A percentile compares a stretch with the other conserved stretches of the same genome.
Evolutionary conservation across 2,888 invertebrate genomes (phyloP).

Genomic region (Parnassius glacialis): DNA sequence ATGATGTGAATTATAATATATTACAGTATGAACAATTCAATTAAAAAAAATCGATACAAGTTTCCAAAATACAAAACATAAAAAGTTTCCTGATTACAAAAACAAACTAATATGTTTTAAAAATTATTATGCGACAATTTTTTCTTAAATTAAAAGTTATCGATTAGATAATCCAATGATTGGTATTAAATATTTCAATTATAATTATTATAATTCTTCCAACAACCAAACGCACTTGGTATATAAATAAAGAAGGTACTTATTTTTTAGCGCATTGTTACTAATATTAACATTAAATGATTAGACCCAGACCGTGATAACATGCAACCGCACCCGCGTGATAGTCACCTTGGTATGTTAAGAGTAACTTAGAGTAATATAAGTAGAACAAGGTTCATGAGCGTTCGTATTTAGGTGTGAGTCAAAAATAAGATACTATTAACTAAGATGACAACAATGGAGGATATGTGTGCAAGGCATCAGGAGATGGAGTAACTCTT

Average conservation of each 20-base stretch:
- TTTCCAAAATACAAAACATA: no score
- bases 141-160: no score
- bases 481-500: conserved; percentile 23
- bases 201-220: no score
- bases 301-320: conserved; percentile 40
- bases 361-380: conserved; percentile 57
- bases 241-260: conserved; percentile 4
- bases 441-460: conserved; percentile 7
- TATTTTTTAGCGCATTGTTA: conserved; percentile 13
- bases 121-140: no score
- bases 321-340: conserved; percentile 37
- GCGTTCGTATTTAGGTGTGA: conserved; percentile 48
- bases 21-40: no score
- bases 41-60: no score
- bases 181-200: no score
- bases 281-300: conserved; percentile 21
- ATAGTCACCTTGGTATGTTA: conserved; percentile 62
- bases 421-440: conserved; percentile 18
- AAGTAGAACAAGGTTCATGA: conserved; percentile 78
- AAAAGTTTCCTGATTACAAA: no score
- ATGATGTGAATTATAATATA: no score
- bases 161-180: no score
- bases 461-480: conserved; percentile 1
- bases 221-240: no score
- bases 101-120: no score